Evolutionary conservation across 2,797 vertebrate species (phyloP).

Genomic region (Antrozous pallidus): DNA sequence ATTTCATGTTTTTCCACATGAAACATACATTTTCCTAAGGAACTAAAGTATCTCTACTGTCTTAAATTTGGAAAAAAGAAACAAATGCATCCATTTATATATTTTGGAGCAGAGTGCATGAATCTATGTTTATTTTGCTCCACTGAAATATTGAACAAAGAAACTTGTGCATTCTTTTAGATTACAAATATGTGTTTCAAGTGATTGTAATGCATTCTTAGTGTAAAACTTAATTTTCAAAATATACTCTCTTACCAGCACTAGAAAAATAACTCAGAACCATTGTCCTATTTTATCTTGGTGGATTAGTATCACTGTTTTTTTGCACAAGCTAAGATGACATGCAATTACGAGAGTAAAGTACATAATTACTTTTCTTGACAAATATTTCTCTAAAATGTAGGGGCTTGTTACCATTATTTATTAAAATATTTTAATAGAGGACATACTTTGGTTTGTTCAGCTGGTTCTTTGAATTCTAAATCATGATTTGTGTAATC

Average conservation of each 20-base stretch:
- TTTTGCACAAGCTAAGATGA: background rate
- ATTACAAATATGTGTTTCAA: background rate
- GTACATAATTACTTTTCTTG: background rate
- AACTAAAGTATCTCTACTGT: background rate
- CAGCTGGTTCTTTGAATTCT: background rate
- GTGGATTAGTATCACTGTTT: background rate
- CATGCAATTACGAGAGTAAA: background rate
- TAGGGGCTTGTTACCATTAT: background rate
- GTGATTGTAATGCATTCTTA: background rate
- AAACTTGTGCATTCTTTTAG: background rate
- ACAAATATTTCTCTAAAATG: background rate
- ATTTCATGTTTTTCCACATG: background rate
- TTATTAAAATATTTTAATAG: conserved; percentile 19
- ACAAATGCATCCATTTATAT: background rate
- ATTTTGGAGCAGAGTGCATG: background rate
- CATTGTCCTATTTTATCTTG: background rate
- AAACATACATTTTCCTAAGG: background rate
- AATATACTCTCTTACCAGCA: background rate
- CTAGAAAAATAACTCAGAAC: background rate
- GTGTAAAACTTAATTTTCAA: background rate
- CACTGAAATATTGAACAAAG: background rate
- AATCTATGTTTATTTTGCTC: background rate
- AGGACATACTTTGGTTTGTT: background rate
- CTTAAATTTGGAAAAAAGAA: background rate
- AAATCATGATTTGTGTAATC: conserved; percentile 10